phyloP scores from a whole-genome alignment of 2,888 invertebrate genomes.

The Drosophila longiperda region DNA sequence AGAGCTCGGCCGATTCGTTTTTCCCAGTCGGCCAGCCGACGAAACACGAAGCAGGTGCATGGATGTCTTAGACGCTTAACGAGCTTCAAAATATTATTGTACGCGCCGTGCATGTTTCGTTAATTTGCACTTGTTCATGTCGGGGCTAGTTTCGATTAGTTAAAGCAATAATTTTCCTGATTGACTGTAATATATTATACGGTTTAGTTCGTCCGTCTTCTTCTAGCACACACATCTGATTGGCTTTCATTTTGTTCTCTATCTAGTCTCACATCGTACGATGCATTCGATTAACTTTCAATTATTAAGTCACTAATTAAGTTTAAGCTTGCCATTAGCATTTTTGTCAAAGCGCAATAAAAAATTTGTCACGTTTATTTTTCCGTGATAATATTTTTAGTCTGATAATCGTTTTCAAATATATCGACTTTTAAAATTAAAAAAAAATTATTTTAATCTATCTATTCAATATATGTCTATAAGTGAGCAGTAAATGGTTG shows the following conservation, averaged over 20 bases:
- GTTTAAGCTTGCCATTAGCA: conserved; percentile 29
- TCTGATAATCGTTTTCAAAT: background rate
- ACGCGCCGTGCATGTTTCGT: conserved; percentile 55
- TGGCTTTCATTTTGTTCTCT: conserved; percentile 33
- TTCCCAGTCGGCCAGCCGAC: conserved; percentile 2
- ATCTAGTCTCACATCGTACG: conserved; percentile 54
- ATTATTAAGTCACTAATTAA: conserved; percentile 47
- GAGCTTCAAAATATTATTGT: conserved; percentile 51
- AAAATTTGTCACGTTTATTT: conserved; percentile 52
- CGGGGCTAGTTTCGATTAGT: conserved; percentile 17
- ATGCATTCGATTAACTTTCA: conserved; percentile 60
- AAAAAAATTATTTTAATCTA: background rate
- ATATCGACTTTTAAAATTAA: background rate
- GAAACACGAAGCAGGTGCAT: background rate
- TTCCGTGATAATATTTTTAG: conserved; percentile 8
- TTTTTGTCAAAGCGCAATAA: conserved; percentile 12
- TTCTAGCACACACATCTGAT: conserved; percentile 3
- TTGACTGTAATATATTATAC: conserved; percentile 33
- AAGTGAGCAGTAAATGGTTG: background rate
- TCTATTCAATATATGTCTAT: background rate
- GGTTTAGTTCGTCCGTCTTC: conserved; percentile 23
- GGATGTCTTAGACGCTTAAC: conserved; percentile 30
- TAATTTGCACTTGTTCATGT: conserved; percentile 51
- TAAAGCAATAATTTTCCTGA: conserved; percentile 54
- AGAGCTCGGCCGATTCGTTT: conserved; percentile 10